Percentiles rank a stretch among this genome's conserved stretches.
Conservation (phyloP, 2,797 vertebrate genomes). For the Rhynchotus rufescens region DNA sequence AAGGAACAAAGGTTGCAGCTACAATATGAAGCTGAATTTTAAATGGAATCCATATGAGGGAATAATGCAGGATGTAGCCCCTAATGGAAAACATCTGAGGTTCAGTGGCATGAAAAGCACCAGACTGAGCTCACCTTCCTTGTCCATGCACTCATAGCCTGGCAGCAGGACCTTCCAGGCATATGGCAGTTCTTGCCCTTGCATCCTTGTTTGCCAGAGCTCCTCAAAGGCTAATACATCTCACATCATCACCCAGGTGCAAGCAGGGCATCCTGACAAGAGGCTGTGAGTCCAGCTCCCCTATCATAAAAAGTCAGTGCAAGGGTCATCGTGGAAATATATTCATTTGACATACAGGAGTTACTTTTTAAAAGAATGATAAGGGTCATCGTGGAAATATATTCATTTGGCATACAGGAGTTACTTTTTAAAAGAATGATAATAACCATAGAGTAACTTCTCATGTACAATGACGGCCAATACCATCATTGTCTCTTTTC, state of each 20-base stretch:
- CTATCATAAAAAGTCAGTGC: background rate
- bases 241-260: background rate
- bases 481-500: background rate
- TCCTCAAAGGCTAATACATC: background rate
- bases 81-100: background rate
- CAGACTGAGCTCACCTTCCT: background rate
- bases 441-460: background rate
- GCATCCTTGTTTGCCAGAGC: background rate
- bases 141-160: background rate
- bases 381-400: no score
- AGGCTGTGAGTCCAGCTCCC: no score
- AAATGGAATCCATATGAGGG: background rate
- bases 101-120: background rate
- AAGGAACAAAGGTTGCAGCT: background rate
- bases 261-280: background rate
- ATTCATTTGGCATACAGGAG: background rate
- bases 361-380: background rate
- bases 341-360: no score
- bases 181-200: background rate
- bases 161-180: background rate
- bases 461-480: background rate
- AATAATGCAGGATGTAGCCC: accelerated
- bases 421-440: background rate
- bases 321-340: background rate
- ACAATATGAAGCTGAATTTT: background rate